Conservation (phyloP, 2,888 invertebrate species). For the Melitaea athalia region DNA sequence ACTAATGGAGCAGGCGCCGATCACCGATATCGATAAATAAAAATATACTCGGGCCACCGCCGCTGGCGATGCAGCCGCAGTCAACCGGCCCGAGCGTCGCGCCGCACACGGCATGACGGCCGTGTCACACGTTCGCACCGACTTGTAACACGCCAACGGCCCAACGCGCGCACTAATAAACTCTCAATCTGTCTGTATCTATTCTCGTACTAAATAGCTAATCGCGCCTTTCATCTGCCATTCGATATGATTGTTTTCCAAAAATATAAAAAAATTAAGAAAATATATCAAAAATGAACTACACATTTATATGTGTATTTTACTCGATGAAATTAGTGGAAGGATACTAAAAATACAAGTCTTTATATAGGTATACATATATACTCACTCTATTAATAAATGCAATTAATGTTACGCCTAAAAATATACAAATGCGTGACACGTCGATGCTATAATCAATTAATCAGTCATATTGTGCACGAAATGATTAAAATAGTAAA, state of each 20-base stretch:
- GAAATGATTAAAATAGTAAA: neutral
- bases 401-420: neutral
- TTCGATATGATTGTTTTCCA: neutral
- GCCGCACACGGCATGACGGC: slow-evolving; percentile 4
- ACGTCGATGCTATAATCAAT: slow-evolving; percentile 17
- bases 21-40: slow-evolving; percentile 78
- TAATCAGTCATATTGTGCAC: slow-evolving; percentile 11
- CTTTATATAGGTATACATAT: too few relatives aligned
- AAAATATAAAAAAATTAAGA: neutral
- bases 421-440: slow-evolving; percentile 18
- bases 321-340: neutral
- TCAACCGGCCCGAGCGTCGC: slow-evolving; percentile 40
- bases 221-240: neutral
- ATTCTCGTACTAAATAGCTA: neutral
- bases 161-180: slow-evolving; percentile 3
- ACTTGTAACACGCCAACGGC: slow-evolving; percentile 14
- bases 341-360: neutral
- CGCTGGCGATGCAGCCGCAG: slow-evolving; percentile 45
- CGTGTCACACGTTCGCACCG: slow-evolving; percentile 35
- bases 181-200: neutral
- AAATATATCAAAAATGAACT: neutral
- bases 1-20: slow-evolving; percentile 82
- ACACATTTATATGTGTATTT: neutral
- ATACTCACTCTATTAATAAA: neutral
- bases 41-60: slow-evolving; percentile 65